Base-by-base conservation (phyloP, 2,113 vertebrate genomes). In the Campylorhamphus procurvoides region DNA sequence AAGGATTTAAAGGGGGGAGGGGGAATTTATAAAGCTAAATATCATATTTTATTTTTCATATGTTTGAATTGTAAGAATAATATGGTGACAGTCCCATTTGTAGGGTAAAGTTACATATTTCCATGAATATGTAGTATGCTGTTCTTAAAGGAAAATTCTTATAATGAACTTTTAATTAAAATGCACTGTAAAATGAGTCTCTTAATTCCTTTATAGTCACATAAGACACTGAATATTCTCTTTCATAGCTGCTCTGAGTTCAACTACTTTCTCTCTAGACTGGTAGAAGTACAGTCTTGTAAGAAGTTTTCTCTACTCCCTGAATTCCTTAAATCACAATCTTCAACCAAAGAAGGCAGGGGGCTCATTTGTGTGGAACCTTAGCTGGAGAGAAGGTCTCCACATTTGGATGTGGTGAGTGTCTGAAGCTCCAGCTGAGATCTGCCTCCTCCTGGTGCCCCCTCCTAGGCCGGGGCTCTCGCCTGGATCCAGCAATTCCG, bases 21-120 rank as follows among this genome's bases (percentile, higher is more conserved):
- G 92, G 49, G 33, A 71, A 96, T 98, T 98, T 98, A 96, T 98
- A 98, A 97, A 97, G 95, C 95, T 97, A 97, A 97, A 97, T 97
- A 98, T 97, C 96, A 97, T 97, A 97, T 97, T 98, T 98, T 98
- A 98, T 98, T 98, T 98, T 98, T 98, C 97, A 97, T 98, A 96
- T 97, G 97, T 98, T 96, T 90, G 73, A 97, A 97, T 93, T 96
- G 95, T 92, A 85, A 91, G 86, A 81, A 96, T 90, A 96, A 74
- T 96, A 92, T 96, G 91, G 97, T 97, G 97, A 96, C 87, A 64
- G 94, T 97, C 95, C 95, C 97, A 97, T 98, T 97, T 93, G 96
- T 97, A 97, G 96, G 96, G 95, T 94, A 89, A 92, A 95, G 80
- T 91, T 76, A 96, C 94, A 85, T 96, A 96, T 94, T 97, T 96